Conservation (phyloP, 64 coral and sea anemone species). For the Trachythela sp. region DNA sequence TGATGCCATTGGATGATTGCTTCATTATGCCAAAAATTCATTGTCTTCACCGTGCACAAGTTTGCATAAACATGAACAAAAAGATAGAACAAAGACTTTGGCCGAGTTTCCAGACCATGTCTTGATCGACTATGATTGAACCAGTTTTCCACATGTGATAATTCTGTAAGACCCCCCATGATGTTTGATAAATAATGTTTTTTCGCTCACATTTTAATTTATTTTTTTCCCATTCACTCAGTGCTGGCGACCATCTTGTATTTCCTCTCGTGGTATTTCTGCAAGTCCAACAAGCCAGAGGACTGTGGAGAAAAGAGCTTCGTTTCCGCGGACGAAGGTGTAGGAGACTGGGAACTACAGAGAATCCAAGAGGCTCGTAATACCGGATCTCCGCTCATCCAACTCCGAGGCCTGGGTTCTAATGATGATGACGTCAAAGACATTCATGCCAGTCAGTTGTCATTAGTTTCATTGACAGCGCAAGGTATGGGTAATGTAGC, state of each 20-base stretch:
- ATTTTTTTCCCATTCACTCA: neutral
- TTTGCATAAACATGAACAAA: too few species aligned
- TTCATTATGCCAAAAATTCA: too few species aligned
- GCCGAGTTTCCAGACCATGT: too few species aligned
- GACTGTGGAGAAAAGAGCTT: constrained; percentile 6
- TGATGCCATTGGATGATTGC: too few species aligned
- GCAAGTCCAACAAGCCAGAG: constrained; percentile 64
- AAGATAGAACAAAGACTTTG: too few species aligned
- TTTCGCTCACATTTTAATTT: too few species aligned
- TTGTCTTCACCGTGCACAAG: too few species aligned
- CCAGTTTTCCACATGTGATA: too few species aligned
- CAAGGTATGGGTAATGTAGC: constrained; percentile 5
- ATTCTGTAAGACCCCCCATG: too few species aligned
- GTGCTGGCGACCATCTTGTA: constrained; percentile 84
- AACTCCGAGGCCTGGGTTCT: neutral
- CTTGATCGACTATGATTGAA: too few species aligned
- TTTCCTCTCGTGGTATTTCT: constrained; percentile 87
- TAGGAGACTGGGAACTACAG: constrained; percentile 9
- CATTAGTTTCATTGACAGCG: neutral
- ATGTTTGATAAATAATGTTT: too few species aligned
- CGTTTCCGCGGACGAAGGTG: neutral
- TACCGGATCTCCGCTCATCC: constrained; percentile 6
- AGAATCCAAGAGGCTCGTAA: neutral
- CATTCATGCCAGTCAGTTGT: neutral
- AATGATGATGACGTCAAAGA: neutral